Base-by-base conservation (phyloP, 2,113 vertebrate genomes). In the Phocoena sinus region DNA sequence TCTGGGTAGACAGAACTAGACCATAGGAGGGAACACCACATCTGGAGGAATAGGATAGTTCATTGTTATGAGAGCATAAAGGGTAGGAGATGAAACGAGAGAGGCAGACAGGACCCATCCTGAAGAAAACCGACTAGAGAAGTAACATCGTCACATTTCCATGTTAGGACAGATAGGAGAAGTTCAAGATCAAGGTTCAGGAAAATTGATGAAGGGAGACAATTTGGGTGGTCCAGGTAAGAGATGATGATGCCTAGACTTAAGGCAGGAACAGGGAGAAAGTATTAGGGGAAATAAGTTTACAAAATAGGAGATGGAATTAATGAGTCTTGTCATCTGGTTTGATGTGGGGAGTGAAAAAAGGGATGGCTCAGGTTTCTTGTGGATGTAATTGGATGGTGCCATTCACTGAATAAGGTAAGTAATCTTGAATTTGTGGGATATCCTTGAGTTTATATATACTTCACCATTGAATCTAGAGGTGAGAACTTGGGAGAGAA, bases 21-120 rank as follows among this genome's bases (percentile, higher is more conserved):
- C 23, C 25, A 21, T 6, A 8, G 9, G 5, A 65, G 36, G 6
- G 4, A 62, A 20, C 7, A 11, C 71, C 2, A 3, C 31, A 0
- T 56, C 2, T 89, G 71, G 25, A 81, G 28, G 36, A 70, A 10
- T 11, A 76, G 74, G 44, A 7, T 26, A 71, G 38, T 33, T 94
- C n/a, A 12, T 3, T 92, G 62, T 67, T 38, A 9, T 1, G 14
- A 15, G 41, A 96, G 47, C 25, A 8, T 67, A 9, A 25, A 21
- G 5, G 11, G 6, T 38, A 63, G 50, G 7, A n/a, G 85, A 28
- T 33, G 44, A 62, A 38, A 13, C 14, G 5, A n/a, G 6, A 62
- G n/a, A 95, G 33, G n/a, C 15, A 33, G 20, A 10, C 25, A 36
- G 17, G 23, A 47, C 41, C 33, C 15, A 15, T 38, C 28, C 20